Conservation (phyloP, 2,797 vertebrate species). For the Cryptoprocta ferox region DNA sequence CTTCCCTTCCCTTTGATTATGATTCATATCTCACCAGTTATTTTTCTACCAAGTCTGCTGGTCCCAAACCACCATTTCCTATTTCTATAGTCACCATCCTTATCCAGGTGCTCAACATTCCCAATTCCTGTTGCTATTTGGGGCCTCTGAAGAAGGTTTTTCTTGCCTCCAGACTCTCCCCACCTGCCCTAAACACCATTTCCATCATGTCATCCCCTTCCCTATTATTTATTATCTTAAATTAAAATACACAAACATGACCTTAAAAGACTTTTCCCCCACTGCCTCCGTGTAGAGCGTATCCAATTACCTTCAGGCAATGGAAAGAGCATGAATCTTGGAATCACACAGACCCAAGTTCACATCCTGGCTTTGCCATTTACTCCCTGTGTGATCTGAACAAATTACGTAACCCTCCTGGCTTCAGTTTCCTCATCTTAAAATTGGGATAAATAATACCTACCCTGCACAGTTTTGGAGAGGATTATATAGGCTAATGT, state of each 20-base stretch:
- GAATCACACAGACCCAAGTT: background rate
- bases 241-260: constrained; percentile 49
- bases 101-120: background rate
- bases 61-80: background rate
- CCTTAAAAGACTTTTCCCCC: background rate
- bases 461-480: background rate
- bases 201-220: background rate
- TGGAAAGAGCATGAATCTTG: constrained; percentile 27
- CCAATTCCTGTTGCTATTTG: background rate
- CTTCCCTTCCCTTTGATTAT: background rate
- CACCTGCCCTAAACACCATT: background rate
- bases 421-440: constrained; percentile 1
- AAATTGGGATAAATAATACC: background rate
- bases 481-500: background rate
- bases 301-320: constrained; percentile 27
- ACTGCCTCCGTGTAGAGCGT: background rate
- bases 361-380: background rate
- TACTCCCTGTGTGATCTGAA: background rate
- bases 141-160: background rate
- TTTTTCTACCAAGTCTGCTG: background rate
- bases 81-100: background rate
- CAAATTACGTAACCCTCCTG: constrained; percentile 1
- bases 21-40: background rate
- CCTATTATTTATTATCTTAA: constrained; percentile 55
- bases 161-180: background rate